A percentile compares a stretch with the other conserved stretches of the same genome.
Evolutionary conservation across 2,888 invertebrate genomes (phyloP).

Genomic region (Cataglyphis cursor): DNA sequence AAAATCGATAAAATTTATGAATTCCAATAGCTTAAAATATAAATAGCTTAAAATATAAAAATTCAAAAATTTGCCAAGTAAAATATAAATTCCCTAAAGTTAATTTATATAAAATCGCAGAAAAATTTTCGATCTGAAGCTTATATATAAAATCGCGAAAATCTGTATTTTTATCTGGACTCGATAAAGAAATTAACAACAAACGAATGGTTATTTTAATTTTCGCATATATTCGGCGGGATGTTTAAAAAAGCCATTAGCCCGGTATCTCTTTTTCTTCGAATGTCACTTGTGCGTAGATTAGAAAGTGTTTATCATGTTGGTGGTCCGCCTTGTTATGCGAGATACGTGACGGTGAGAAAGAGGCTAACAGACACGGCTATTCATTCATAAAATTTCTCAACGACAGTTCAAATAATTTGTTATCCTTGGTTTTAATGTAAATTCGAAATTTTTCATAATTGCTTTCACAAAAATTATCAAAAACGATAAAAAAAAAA

Average conservation of each 20-base stretch:
- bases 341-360: constrained; percentile 34
- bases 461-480: not conserved
- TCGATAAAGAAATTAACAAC: constrained; percentile 62
- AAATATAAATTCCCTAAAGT: not conserved
- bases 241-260: constrained; percentile 59
- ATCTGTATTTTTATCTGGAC: not conserved
- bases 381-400: constrained; percentile 56
- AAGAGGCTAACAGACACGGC: constrained; percentile 18
- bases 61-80: not conserved
- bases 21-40: constrained; percentile 14
- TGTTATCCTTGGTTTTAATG: constrained; percentile 8
- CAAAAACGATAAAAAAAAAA: not conserved
- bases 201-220: constrained; percentile 31
- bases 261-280: constrained; percentile 53
- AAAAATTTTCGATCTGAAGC: not conserved
- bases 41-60: not conserved
- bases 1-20: not conserved
- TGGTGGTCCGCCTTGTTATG: constrained; percentile 22
- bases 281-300: constrained; percentile 42
- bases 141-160: not conserved
- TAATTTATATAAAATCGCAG: not conserved
- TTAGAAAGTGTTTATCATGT: constrained; percentile 67
- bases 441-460: not conserved
- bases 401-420: not conserved
- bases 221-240: constrained; percentile 42